A percentile compares a stretch with the other conserved stretches of the same genome.
Conservation (phyloP, 2,888 invertebrate species). For the Ariolimax columbianus region DNA sequence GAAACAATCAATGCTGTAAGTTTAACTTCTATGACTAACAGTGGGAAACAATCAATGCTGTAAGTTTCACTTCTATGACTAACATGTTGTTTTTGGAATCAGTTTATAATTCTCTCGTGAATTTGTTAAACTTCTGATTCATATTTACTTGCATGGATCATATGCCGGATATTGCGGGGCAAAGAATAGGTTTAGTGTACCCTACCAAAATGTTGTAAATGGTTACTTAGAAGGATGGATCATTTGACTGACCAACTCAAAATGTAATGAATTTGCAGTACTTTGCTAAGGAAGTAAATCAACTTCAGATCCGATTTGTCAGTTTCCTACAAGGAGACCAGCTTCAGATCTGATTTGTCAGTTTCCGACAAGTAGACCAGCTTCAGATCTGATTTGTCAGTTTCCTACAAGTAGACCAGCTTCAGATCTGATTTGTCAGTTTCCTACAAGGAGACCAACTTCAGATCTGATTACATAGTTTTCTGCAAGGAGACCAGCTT, state of each 20-base stretch:
- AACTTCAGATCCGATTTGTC: too few relatives aligned
- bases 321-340: too few relatives aligned
- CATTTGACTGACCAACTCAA: background rate
- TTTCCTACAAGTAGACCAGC: too few relatives aligned
- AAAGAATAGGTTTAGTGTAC: background rate
- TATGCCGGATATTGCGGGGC: background rate
- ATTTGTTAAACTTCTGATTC: background rate
- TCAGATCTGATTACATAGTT: too few relatives aligned
- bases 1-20: constrained; percentile 67
- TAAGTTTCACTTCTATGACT: constrained; percentile 52
- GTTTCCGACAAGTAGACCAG: too few relatives aligned
- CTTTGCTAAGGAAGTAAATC: too few relatives aligned
- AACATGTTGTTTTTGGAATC: background rate
- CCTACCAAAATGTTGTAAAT: background rate
- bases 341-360: too few relatives aligned
- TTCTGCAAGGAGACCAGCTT: too few relatives aligned
- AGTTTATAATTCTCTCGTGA: background rate
- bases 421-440: too few relatives aligned
- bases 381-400: too few relatives aligned
- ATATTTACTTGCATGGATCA: background rate
- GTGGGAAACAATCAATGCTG: constrained; percentile 71
- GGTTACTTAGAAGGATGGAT: background rate
- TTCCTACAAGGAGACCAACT: too few relatives aligned
- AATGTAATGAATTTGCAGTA: background rate
- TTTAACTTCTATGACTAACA: constrained; percentile 58